Conservation (phyloP, 2,888 invertebrate genomes). For the Synergus laeviventris region DNA sequence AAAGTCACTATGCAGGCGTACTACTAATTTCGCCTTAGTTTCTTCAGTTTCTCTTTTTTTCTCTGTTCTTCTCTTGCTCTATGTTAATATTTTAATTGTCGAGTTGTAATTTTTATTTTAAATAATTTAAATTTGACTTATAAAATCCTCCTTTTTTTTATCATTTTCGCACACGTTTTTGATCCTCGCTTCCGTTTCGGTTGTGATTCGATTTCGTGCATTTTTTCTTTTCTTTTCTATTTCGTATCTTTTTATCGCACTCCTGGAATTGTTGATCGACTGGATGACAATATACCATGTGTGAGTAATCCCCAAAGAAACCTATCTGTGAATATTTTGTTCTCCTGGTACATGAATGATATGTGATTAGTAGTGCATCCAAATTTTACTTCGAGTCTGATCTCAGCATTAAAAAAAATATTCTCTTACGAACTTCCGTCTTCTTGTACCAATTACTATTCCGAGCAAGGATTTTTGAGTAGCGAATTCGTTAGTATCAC, state of each 20-base stretch:
- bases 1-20: constrained; percentile 66
- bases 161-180: constrained; percentile 15
- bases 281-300: constrained; percentile 73
- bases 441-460: constrained; percentile 5
- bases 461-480: not conserved
- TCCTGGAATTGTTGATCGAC: constrained; percentile 75
- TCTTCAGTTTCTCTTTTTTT: constrained; percentile 40
- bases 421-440: not conserved
- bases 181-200: constrained; percentile 34
- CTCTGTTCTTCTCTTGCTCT: not conserved
- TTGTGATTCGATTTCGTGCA: constrained; percentile 44
- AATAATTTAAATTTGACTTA: not conserved
- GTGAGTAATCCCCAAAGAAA: constrained; percentile 71
- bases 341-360: constrained; percentile 23
- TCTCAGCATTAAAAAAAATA: not conserved
- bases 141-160: constrained; percentile 18
- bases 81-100: no score
- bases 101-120: no score
- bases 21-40: constrained; percentile 60
- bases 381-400: constrained; percentile 1
- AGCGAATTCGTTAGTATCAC: constrained; percentile 2
- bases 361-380: constrained; percentile 11
- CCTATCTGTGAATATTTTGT: constrained; percentile 43
- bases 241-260: constrained; percentile 72
- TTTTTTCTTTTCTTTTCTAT: constrained; percentile 57